Conservation (phyloP, 1,140 invertebrate genomes). For the Homalodisca vitripennis region DNA sequence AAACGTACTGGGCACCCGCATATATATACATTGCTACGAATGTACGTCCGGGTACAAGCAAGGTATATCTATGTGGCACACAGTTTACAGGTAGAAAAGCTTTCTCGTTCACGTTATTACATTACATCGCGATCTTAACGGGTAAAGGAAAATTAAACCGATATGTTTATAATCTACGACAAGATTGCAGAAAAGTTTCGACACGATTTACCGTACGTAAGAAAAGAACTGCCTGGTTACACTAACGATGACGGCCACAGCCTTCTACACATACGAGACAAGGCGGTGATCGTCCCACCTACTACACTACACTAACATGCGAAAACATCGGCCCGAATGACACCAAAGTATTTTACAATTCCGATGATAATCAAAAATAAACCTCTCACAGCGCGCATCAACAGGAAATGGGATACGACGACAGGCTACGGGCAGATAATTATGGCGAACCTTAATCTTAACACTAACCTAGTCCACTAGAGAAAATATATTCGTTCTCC, state of each 20-base stretch:
- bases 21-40: neutral
- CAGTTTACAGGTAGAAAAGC: neutral
- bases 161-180: neutral
- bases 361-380: constrained; percentile 25
- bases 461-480: neutral
- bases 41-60: neutral
- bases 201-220: neutral
- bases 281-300: too few species aligned
- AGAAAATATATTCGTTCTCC: neutral
- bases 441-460: neutral
- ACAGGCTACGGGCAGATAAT: neutral
- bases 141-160: neutral
- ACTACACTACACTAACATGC: constrained; percentile 16
- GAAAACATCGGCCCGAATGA: constrained; percentile 19
- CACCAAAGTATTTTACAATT: neutral
- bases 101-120: too few species aligned
- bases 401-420: constrained; percentile 25
- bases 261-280: too few species aligned
- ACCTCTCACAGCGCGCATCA: constrained; percentile 22
- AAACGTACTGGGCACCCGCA: neutral
- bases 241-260: neutral
- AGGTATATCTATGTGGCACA: neutral
- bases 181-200: neutral
- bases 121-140: too few species aligned
- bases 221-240: neutral